These are phyloP conservation scores for Hoplodrina ambigua DNA, from an alignment of 2,888 invertebrate species.

Conservation along the genomic window DNA sequence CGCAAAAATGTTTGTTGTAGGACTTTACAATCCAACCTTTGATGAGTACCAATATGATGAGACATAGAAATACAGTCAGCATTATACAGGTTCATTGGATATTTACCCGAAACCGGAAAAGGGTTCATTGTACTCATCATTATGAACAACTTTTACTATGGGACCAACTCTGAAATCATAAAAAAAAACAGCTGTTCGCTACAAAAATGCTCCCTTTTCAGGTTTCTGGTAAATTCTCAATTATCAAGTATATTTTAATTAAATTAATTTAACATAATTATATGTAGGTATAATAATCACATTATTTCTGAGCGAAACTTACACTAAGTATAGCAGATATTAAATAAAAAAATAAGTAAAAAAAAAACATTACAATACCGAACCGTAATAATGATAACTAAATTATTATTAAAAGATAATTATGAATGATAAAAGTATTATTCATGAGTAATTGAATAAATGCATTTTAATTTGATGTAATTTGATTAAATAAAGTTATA, in stretches of 20 bases:
- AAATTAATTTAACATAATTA: not conserved
- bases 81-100: too few relatives aligned
- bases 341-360: slow-evolving; percentile 1
- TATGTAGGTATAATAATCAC: slow-evolving; percentile 35
- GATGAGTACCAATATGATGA: not conserved
- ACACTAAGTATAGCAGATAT: slow-evolving; percentile 8
- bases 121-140: too few relatives aligned
- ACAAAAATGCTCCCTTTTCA: too few relatives aligned
- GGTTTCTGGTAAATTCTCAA: too few relatives aligned
- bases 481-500: slow-evolving; percentile 3
- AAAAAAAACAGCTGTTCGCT: too few relatives aligned
- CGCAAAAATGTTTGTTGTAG: not conserved
- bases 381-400: not conserved
- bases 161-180: too few relatives aligned
- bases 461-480: slow-evolving; percentile 9
- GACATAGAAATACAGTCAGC: not conserved
- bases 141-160: too few relatives aligned
- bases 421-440: not conserved
- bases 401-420: not conserved
- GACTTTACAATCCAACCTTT: too few relatives aligned
- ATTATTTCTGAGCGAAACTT: slow-evolving; percentile 45
- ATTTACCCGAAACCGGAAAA: too few relatives aligned
- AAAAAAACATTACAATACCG: not conserved
- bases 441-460: slow-evolving; percentile 26
- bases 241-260: not conserved